Base-by-base conservation (phyloP, 2,888 invertebrate species). In the Dicyrtoma fusca region DNA sequence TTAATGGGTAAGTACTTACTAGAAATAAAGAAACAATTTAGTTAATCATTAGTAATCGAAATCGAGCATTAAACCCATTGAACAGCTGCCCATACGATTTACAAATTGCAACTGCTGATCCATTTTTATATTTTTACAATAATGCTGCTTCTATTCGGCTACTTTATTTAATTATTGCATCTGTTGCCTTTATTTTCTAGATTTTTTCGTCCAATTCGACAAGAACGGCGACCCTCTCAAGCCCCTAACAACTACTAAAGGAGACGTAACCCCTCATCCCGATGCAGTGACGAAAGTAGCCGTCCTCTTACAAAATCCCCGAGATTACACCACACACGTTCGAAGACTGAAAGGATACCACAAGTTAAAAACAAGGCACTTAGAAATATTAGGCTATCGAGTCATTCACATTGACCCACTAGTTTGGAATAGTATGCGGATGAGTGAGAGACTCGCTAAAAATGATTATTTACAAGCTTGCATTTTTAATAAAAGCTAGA, bases 381-480 rank as follows among this genome's bases (percentile, higher is more conserved):
- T 89, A 68, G 89, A 89, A 83, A 87, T 89, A 78, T 83, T 89
- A 80, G 89, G 88, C 5, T 89, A 88, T 80, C 85, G 85, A 80
- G 88, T 89, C 5, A 82, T 87, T 61, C 82, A 85, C 71, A 82
- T 89, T 10, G 86, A 86, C 76, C 83, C 85, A 55, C 83, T 82
- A 23, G 83, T 86, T 71, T 89, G 88, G 88, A 86, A 86, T 76
- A 85, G 85, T 47, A 85, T 88, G 82, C 84, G 86, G 76, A 85
- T 87, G 84, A 83, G 84, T 62, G 84, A 85, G 72, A 83, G 83
- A 49, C 82, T 82, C 8, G 86, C 86, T 34, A 86, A 86, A 82
- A 80, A 84, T 25, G 42, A 62, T 34, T 62, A 62, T 17, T 25
- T 62, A 14, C 6, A 57, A 57, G n/a, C 42, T 4, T 34, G 1